Conservation (phyloP, 2,113 vertebrate species). For the Gymnarchus niloticus region DNA sequence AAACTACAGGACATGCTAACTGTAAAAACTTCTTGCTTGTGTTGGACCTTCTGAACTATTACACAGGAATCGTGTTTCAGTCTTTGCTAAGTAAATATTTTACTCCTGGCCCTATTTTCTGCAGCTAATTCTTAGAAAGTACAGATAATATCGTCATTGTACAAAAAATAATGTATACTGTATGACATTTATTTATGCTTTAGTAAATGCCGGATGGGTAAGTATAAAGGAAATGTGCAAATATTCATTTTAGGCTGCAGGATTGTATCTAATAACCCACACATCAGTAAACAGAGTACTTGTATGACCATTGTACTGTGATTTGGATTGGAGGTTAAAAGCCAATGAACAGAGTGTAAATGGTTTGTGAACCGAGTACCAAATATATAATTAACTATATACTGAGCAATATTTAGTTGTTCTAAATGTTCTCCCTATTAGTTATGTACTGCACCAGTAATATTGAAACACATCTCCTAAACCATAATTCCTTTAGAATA, state of each 20-base stretch:
- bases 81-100: not conserved
- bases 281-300: not conserved
- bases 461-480: not conserved
- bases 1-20: not conserved
- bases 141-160: not conserved
- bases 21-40: not conserved
- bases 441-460: not conserved
- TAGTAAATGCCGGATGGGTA: too few relatives aligned
- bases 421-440: not conserved
- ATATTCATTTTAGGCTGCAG: not conserved
- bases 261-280: not conserved
- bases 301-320: not conserved
- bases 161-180: not conserved
- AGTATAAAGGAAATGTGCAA: not conserved
- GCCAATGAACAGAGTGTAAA: not conserved
- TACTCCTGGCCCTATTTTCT: not conserved
- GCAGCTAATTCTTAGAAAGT: not conserved
- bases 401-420: not conserved
- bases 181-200: not conserved
- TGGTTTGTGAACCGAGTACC: not conserved
- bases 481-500: not conserved
- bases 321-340: not conserved
- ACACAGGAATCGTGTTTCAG: not conserved
- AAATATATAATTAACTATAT: not conserved
- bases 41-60: not conserved